Base-by-base conservation (phyloP, 2,797 vertebrate genomes). In the Aquila chrysaetos region DNA sequence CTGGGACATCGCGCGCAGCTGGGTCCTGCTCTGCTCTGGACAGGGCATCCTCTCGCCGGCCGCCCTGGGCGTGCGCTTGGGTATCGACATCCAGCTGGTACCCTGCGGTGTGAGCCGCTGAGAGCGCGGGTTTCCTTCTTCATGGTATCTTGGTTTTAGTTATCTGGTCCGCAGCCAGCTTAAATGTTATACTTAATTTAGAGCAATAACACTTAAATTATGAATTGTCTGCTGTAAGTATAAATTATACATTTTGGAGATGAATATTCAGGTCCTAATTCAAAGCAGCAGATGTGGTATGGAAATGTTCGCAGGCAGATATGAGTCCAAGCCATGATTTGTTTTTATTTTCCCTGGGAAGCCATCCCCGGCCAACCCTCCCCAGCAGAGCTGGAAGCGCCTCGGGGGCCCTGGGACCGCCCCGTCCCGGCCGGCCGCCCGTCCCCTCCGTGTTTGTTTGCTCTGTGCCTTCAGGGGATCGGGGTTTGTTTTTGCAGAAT, bases 171-270 rank as follows among this genome's bases (percentile, higher is more conserved):
- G 3, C 79, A 25, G 72, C 93, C 93, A 90, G 94, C 94, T 92
- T 97, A 85, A 96, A 96, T 75, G 24, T 77, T 88, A 92, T 43
- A 78, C 92, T 94, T 91, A 95, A 97, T 97, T 97, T 97, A 97
- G 97, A 98, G 96, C 97, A 96, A 97, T 95, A 91, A 91, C 75
- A 78, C 96, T 94, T 96, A 97, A 97, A 97, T 98, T 96, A 97
- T 97, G 97, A 97, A 97, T 97, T 91, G 93, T 87, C 90, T 82
- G 84, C 92, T 92, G 91, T 76, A 73, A 96, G 92, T 88, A 96
- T 97, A 97, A 97, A 97, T 97, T 96, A 96, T 96, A 96, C 89
- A 95, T 79, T 90, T 96, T 33, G 53, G 77, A 81, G 93, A 96
- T 61, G 93, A 93, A 96, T 97, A 97, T 97, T 97, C 88, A 85